These are phyloP conservation scores for Enteromius afrohamiltoni DNA, from an alignment of 2,797 vertebrate species.

Conservation along the genomic window DNA sequence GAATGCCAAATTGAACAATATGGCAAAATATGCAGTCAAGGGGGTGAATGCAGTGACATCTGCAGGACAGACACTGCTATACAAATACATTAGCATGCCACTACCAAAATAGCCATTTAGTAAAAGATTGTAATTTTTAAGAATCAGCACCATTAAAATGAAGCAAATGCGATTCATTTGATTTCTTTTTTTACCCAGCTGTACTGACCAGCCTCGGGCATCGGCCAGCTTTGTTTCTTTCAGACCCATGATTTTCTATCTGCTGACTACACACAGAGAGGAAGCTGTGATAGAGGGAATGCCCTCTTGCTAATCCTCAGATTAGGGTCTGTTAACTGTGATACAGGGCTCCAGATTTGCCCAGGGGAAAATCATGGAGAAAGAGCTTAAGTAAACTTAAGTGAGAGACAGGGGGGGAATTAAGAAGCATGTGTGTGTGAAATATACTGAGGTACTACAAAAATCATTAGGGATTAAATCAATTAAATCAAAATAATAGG, in stretches of 20 bases:
- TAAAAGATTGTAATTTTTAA: background rate
- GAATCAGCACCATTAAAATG: background rate
- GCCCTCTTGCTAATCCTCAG: constrained; percentile 54
- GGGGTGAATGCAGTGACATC: background rate
- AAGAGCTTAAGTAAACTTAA: constrained; percentile 45
- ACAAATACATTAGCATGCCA: background rate
- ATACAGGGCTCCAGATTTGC: constrained; percentile 54
- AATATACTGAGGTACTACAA: background rate
- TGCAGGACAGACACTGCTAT: background rate
- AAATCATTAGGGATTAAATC: background rate
- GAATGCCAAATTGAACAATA: background rate
- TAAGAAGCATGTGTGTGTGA: background rate
- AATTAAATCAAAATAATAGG: background rate
- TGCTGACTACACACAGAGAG: constrained; percentile 32
- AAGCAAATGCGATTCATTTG: background rate
- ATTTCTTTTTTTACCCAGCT: background rate
- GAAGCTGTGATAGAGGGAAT: constrained; percentile 26
- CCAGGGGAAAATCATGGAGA: constrained; percentile 39
- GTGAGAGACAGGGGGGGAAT: constrained; percentile 7
- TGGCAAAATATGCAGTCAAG: background rate
- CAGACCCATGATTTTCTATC: constrained; percentile 26
- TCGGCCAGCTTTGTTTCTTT: constrained; percentile 4
- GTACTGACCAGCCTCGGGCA: background rate
- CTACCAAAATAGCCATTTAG: background rate
- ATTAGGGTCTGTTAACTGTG: constrained; percentile 58